Conservation (phyloP, 2,888 invertebrate species). For the Pollenia griseotomentosa region DNA sequence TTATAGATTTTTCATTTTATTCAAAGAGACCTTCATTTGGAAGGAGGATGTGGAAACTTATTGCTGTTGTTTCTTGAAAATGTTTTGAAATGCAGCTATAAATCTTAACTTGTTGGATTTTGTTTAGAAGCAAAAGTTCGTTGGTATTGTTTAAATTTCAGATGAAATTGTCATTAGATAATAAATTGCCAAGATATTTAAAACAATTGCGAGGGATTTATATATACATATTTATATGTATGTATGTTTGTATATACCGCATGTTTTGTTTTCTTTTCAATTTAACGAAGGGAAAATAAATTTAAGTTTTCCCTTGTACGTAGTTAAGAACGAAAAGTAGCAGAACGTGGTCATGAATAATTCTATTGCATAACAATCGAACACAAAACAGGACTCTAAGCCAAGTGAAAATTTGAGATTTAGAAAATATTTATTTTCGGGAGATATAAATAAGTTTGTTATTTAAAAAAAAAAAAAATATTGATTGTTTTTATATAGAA, state of each 20-base stretch:
- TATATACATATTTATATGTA: neutral
- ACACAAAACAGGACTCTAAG: neutral
- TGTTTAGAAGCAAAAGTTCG: constrained; percentile 64
- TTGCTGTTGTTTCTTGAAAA: constrained; percentile 44
- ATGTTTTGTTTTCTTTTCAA: neutral
- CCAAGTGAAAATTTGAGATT: constrained; percentile 30
- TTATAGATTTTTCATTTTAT: constrained; percentile 71
- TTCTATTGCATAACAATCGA: constrained; percentile 15
- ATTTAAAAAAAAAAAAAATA: neutral
- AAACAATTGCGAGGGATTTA: constrained; percentile 67
- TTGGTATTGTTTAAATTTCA: constrained; percentile 66
- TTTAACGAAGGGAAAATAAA: constrained; percentile 10
- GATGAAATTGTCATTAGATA: constrained; percentile 72
- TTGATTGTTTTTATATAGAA: neutral
- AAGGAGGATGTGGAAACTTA: neutral
- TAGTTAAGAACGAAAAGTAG: neutral
- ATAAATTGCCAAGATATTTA: constrained; percentile 72
- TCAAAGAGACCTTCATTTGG: neutral
- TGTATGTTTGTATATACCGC: neutral
- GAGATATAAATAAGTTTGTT: neutral
- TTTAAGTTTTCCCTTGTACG: neutral
- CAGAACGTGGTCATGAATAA: constrained; percentile 57
- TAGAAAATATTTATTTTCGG: neutral
- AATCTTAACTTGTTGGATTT: constrained; percentile 72
- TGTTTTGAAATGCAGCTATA: constrained; percentile 64